A percentile compares a stretch with the other conserved stretches of the same genome.
Evolutionary conservation across 2,888 invertebrate species (phyloP).

Genomic region (Mesorhabditis spiculigera): DNA sequence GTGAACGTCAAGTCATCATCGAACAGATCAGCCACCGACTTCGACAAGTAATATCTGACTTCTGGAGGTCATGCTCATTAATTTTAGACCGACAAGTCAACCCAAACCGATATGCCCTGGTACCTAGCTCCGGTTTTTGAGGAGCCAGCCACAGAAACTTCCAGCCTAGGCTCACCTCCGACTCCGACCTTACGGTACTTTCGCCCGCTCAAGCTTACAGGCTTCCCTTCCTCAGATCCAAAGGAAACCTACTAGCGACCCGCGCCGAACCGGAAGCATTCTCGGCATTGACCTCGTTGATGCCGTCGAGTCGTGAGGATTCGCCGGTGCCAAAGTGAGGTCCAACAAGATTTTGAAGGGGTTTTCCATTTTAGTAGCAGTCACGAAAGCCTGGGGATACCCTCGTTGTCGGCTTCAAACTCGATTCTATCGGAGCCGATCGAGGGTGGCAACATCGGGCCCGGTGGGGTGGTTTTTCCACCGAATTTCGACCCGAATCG

Average conservation of each 20-base stretch:
- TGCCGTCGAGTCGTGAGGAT: background rate
- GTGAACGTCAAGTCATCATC: constrained; percentile 32
- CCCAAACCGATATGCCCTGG: constrained; percentile 33
- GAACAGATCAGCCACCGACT: constrained; percentile 35
- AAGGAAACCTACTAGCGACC: background rate
- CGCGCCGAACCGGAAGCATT: background rate
- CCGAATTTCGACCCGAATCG: constrained; percentile 41
- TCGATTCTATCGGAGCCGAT: constrained; percentile 31
- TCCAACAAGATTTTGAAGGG: too few species aligned
- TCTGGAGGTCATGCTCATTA: background rate
- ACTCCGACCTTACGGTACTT: constrained; percentile 7
- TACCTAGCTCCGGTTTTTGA: constrained; percentile 22
- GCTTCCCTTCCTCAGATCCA: too few species aligned
- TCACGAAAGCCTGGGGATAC: constrained; percentile 17
- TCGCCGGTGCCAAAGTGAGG: background rate
- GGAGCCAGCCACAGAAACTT: constrained; percentile 35
- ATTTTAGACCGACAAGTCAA: constrained; percentile 27
- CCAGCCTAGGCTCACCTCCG: constrained; percentile 32
- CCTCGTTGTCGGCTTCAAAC: constrained; percentile 20
- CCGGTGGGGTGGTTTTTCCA: constrained; percentile 14
- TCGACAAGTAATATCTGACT: constrained; percentile 13
- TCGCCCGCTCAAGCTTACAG: too few species aligned
- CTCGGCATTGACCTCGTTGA: background rate
- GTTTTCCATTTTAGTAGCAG: too few species aligned
- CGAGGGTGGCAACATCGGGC: constrained; percentile 21